Evolutionary conservation across 2,797 vertebrate species (phyloP).

Genomic region (Sardinella longiceps): DNA sequence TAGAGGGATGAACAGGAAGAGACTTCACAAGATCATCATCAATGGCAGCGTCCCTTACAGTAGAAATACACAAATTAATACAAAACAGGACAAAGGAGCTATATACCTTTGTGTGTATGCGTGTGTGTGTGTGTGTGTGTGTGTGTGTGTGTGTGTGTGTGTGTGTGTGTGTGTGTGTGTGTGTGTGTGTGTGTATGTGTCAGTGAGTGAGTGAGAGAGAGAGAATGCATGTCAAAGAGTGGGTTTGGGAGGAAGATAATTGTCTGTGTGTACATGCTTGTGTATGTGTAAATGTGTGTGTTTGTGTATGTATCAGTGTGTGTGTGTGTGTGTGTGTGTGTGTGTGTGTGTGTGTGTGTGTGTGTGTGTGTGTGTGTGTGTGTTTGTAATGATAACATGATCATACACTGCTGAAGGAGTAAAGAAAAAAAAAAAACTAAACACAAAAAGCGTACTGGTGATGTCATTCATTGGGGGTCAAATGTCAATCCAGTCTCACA

Average conservation of each 20-base stretch:
- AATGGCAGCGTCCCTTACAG: background rate
- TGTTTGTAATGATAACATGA: too few species aligned
- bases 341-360: background rate
- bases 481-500: background rate
- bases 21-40: too few species aligned
- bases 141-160: background rate
- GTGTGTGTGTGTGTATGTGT: conserved; percentile 4
- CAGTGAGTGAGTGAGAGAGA: background rate
- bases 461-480: background rate
- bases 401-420: background rate
- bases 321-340: background rate
- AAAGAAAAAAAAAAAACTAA: background rate
- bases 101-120: conserved; percentile 43
- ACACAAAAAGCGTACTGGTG: background rate
- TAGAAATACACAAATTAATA: conserved; percentile 98
- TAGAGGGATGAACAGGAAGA: conserved; percentile 78
- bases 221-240: background rate
- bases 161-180: background rate
- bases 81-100: conserved; percentile 75
- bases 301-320: background rate
- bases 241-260: background rate
- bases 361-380: too few species aligned
- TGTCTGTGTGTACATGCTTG: background rate
- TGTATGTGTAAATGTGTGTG: background rate
- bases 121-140: conserved; percentile 26